Conservation (phyloP, 2,113 vertebrate genomes). For the Ailuropoda melanoleuca region DNA sequence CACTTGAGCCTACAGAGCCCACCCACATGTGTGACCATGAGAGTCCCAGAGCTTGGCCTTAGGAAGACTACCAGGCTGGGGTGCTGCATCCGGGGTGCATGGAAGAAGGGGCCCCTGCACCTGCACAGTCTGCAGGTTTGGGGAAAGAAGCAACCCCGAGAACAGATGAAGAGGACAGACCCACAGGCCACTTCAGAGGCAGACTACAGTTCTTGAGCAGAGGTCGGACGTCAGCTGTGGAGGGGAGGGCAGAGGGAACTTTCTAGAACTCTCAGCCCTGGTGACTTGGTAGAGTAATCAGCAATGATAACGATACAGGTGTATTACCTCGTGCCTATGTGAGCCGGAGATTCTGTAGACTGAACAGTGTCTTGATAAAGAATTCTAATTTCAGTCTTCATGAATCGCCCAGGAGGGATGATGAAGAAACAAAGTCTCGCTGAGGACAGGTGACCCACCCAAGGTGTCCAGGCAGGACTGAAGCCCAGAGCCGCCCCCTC, state of each 20-base stretch:
- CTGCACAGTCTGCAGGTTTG: not conserved
- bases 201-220: not conserved
- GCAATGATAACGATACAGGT: not conserved
- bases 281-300: not conserved
- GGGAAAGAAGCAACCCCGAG: not conserved
- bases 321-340: too few species aligned
- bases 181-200: not conserved
- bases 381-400: not conserved
- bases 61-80: fast-evolving
- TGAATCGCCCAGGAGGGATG: not conserved
- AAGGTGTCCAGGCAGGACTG: not conserved
- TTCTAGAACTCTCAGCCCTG: not conserved
- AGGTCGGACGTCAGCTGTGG: too few species aligned
- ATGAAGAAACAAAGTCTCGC: not conserved
- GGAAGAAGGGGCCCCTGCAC: fast-evolving
- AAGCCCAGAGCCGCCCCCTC: too few species aligned
- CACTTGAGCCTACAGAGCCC: not conserved
- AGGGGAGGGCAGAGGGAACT: not conserved
- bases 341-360: not conserved
- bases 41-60: not conserved
- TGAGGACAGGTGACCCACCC: not conserved
- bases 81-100: fast-evolving
- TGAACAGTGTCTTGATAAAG: not conserved
- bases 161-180: not conserved
- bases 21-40: fast-evolving